Evolutionary conservation across 2,797 vertebrate genomes (phyloP), one percentile per base, ranked within the genome.

Genomic region (Diplodus puntazzo): DNA sequence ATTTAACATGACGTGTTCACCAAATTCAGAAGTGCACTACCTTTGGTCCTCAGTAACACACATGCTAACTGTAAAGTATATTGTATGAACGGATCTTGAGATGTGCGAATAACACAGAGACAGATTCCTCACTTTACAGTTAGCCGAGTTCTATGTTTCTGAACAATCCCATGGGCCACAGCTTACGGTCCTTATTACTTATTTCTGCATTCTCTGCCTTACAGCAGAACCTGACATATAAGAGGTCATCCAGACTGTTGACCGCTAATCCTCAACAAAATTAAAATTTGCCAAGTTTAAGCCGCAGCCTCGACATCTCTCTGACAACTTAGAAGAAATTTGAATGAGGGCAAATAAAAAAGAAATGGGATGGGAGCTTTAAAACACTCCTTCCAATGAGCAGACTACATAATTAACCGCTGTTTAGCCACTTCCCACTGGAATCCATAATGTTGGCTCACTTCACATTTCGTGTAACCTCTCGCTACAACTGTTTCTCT

Each of bases 381-480:
- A 27, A 69, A 80, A 79, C 62, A 58, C 66, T 27, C 75, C 59
- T 73, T 81, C n/a, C 67, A 82, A 76, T 73, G 66, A 81, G 71
- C 65, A 25, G 63, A 62, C 66, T 71, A 18, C 68, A 69, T 81
- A 79, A 85, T 90, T 75, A 77, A 63, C 62, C 23, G 45, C 81
- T 80, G 61, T 73, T 81, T 72, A 78, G 74, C 54, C 70, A 49
- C 82, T 69, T 84, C 70, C 77, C 81, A 42, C 72, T 59, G 69
- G 77, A 82, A 68, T 65, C 49, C 62, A 67, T 64, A 55, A 72
- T 52, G 42, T 53, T 65, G 49, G 61, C 50, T 84, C 62, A 54
- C 74, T 76, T 65, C 73, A 25, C 69, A 77, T 70, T 82, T 67
- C 11, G 12, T 66, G 42, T 71, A 76, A 79, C 73, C 81, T 72